phyloP scores from a whole-genome alignment of 2,888 invertebrate species.

The Dyspetes luteomarginatus region DNA sequence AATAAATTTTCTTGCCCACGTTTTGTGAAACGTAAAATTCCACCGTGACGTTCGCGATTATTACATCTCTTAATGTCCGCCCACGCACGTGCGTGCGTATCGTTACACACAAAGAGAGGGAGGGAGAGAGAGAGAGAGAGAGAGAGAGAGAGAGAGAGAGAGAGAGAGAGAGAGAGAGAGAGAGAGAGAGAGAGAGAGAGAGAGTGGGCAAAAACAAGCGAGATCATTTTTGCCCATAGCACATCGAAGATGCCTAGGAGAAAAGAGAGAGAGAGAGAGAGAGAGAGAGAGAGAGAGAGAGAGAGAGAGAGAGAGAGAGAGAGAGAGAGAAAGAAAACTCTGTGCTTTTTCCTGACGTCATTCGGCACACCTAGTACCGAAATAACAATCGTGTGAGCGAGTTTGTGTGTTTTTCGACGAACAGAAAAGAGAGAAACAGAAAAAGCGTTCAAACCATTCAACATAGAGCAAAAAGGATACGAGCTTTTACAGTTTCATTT shows the following conservation, averaged over 20 bases:
- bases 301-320: neutral
- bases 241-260: slow-evolving; percentile 15
- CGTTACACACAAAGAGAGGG: slow-evolving; percentile 28
- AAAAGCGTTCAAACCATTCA: slow-evolving; percentile 37
- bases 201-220: neutral
- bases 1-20: neutral
- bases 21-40: slow-evolving; percentile 40
- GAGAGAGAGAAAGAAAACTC: neutral
- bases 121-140: slow-evolving; percentile 12
- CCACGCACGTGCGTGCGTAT: slow-evolving; percentile 61
- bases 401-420: slow-evolving; percentile 47
- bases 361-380: slow-evolving; percentile 71
- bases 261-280: neutral
- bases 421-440: slow-evolving; percentile 27
- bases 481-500: neutral
- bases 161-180: too few species aligned
- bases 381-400: slow-evolving; percentile 66
- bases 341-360: slow-evolving; percentile 68
- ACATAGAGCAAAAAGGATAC: slow-evolving; percentile 15
- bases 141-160: too few species aligned
- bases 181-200: neutral
- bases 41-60: slow-evolving; percentile 8
- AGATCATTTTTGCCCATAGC: neutral
- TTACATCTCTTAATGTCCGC: slow-evolving; percentile 43
- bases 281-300: neutral